Conservation (phyloP, 1,140 invertebrate genomes). For the Octopus sinensis region DNA sequence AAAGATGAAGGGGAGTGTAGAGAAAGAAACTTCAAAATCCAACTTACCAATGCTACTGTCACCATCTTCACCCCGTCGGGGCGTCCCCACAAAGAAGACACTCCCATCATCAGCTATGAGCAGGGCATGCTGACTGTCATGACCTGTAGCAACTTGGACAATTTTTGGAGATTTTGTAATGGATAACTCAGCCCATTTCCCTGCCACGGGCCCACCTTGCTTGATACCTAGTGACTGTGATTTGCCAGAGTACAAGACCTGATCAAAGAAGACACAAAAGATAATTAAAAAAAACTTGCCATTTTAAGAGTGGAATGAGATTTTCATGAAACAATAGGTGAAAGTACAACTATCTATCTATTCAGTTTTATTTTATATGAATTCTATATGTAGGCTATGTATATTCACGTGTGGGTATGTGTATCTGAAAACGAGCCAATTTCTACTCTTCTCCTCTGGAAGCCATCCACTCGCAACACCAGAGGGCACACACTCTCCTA, state of each 20-base stretch:
- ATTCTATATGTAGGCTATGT: too few relatives aligned
- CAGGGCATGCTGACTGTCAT: conserved; percentile 87
- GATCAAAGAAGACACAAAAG: background rate
- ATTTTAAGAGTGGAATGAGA: too few relatives aligned
- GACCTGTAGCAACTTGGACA: conserved; percentile 79
- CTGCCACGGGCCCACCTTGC: conserved; percentile 60
- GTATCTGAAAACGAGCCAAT: too few relatives aligned
- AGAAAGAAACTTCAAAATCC: background rate
- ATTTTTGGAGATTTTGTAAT: conserved; percentile 76
- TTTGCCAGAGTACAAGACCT: conserved; percentile 78
- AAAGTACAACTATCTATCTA: too few relatives aligned
- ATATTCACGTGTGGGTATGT: too few relatives aligned
- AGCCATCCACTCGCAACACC: too few relatives aligned
- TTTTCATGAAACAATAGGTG: too few relatives aligned
- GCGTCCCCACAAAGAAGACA: conserved; percentile 82
- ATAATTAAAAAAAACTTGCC: too few relatives aligned
- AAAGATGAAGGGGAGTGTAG: too few relatives aligned
- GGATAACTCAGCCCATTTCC: conserved; percentile 74
- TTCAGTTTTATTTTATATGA: too few relatives aligned
- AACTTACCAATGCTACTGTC: conserved; percentile 63
- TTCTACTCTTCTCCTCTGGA: too few relatives aligned
- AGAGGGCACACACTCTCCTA: too few relatives aligned
- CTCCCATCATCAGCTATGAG: conserved; percentile 85
- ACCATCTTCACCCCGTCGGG: conserved; percentile 90
- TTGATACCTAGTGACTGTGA: conserved; percentile 73